Evolutionary conservation across 1,140 invertebrate species (phyloP), one percentile per base, ranked within the genome.

Genomic region (Drosophila lowei): DNA sequence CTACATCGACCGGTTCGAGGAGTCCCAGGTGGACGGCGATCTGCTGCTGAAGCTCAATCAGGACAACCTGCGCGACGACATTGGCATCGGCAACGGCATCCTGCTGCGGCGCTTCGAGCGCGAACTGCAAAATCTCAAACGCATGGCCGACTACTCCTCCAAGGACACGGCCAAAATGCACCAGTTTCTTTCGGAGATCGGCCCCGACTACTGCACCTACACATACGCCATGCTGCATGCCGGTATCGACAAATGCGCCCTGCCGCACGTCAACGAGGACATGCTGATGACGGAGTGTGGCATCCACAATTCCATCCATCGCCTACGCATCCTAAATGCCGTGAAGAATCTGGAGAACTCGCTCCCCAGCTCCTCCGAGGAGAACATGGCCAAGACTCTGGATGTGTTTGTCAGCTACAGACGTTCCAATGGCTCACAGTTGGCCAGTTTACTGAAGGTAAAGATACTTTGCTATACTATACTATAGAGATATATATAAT

Each of bases 401-500:
- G 99, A 99, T 92, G 98, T 99, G 3, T 99, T 99, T 92, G 98
- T 99, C 64, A 99, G 98, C 92, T 99, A 99, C 91, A 93, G 99
- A 75, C 93, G 99, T 83, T 98, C 98, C 1, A 99, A 99, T 91
- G 99, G 99, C 57, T 99, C 99, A 21, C 99, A 99, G 92, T 92
- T 99, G 72, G 99, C 99, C 43, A 96, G 96, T 93, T 93, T 97
- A 66, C 92, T 97, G 48, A 97, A 97, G 92, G 91, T 91, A 50
- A 30, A 9, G 8, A 25, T 25, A 18, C 2, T 18, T 18, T 18
- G n/a, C n/a, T n/a, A n/a, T 18, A 2, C 18, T 18, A 18, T 18
- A 18, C 1, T 18, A 0, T 2, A 18, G 18, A 18, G 18, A 18
- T 18, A 18, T 18, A 18, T 18, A 18, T 18, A 18, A 18, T 18